Conservation (phyloP, 2,797 vertebrate genomes). For the Florisuga fusca region DNA sequence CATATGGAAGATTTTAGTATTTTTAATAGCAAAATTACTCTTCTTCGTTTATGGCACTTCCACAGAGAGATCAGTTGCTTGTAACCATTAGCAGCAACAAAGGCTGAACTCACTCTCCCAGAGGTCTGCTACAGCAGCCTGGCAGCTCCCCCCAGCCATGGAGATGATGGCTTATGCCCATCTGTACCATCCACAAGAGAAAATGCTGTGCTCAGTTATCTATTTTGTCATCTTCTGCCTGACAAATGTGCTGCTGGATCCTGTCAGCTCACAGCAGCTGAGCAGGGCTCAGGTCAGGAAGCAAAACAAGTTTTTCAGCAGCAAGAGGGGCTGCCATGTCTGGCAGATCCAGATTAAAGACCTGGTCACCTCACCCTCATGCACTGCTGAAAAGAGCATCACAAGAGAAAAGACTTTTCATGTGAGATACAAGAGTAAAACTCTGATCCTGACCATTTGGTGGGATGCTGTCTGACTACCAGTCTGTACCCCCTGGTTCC, state of each 20-base stretch:
- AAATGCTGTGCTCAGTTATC: background rate
- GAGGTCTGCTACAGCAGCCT: background rate
- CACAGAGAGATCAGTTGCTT: background rate
- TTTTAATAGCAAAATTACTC: slow-evolving; percentile 15
- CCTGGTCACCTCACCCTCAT: background rate
- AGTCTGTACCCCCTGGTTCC: rapidly evolving
- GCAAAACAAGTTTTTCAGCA: background rate
- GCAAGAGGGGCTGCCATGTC: background rate
- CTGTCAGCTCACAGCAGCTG: background rate
- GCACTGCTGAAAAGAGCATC: background rate
- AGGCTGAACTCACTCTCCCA: background rate
- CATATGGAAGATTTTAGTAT: slow-evolving; percentile 38
- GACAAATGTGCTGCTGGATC: rapidly evolving
- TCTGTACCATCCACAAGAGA: background rate
- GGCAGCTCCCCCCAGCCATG: rapidly evolving
- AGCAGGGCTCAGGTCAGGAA: background rate
- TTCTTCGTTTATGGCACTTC: background rate
- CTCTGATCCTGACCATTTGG: background rate
- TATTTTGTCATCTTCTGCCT: background rate
- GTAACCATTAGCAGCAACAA: background rate
- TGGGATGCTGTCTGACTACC: background rate
- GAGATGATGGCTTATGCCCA: rapidly evolving
- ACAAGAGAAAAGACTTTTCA: background rate
- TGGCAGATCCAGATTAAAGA: background rate
- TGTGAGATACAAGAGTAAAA: background rate